These are phyloP conservation scores for Seira musarum DNA, from an alignment of 2,888 invertebrate species.

Conservation along the genomic window DNA sequence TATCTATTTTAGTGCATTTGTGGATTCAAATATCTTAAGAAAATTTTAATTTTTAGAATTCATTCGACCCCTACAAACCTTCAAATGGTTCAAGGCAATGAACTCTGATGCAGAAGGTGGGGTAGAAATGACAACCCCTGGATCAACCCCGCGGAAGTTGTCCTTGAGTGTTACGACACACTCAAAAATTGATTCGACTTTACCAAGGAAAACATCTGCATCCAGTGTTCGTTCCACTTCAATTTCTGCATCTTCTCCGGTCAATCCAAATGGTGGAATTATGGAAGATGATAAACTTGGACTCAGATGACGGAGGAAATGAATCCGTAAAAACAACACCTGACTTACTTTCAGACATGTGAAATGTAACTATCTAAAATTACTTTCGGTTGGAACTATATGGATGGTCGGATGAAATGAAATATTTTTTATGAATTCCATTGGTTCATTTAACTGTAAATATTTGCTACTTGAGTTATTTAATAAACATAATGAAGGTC, in stretches of 20 bases:
- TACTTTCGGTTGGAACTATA: too few species aligned
- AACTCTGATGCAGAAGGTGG: constrained; percentile 34
- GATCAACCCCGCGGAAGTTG: constrained; percentile 40
- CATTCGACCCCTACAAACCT: constrained; percentile 28
- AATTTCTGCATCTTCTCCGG: background rate
- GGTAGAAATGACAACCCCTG: constrained; percentile 50
- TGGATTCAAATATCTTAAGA: too few species aligned
- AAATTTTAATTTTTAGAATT: background rate
- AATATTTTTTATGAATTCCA: too few species aligned
- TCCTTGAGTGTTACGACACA: constrained; percentile 41
- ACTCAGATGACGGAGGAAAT: constrained; percentile 22
- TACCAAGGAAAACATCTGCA: constrained; percentile 39
- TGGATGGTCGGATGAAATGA: too few species aligned
- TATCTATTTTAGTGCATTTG: constrained; percentile 16
- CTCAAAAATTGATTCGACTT: constrained; percentile 36
- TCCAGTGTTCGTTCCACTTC: constrained; percentile 10
- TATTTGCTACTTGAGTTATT: too few species aligned
- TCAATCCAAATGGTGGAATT: constrained; percentile 11
- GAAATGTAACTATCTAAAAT: background rate
- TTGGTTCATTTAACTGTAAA: too few species aligned
- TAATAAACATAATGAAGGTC: too few species aligned
- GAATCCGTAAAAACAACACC: constrained; percentile 16
- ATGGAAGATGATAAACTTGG: constrained; percentile 34
- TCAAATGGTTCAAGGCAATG: constrained; percentile 34
- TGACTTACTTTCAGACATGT: constrained; percentile 12